Conservation (phyloP, 2,888 invertebrate genomes). For the Galerucella pusilla region DNA sequence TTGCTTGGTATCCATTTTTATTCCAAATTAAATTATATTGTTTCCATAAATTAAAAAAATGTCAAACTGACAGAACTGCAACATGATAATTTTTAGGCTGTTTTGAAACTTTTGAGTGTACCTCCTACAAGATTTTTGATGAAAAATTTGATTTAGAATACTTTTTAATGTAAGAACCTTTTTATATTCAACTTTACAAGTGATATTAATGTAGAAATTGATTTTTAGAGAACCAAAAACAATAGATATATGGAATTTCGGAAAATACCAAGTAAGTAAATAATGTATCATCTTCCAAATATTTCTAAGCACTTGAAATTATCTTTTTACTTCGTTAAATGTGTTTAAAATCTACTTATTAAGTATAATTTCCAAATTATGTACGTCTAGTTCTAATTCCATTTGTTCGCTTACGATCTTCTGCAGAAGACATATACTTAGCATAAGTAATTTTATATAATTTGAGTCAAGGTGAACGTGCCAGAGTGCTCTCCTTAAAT, state of each 20-base stretch:
- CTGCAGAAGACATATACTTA: slow-evolving; percentile 6
- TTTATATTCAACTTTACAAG: neutral
- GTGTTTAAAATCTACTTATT: too few relatives aligned
- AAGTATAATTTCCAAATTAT: too few relatives aligned
- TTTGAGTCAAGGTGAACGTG: slow-evolving; percentile 40
- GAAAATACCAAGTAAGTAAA: slow-evolving; percentile 9
- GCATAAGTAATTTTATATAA: slow-evolving; percentile 30
- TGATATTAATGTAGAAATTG: neutral
- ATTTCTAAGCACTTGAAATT: too few relatives aligned
- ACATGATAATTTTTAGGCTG: neutral
- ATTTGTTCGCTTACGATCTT: neutral
- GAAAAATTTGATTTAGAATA: neutral
- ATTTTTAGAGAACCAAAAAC: neutral
- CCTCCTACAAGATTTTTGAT: neutral
- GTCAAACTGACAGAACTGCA: neutral
- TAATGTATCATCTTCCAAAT: neutral
- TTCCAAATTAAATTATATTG: too few relatives aligned
- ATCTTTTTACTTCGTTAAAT: neutral
- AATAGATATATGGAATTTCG: slow-evolving; percentile 4
- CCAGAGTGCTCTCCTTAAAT: slow-evolving; percentile 24
- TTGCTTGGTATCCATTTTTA: too few relatives aligned
- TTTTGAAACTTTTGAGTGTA: slow-evolving; percentile 3
- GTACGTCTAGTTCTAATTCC: too few relatives aligned
- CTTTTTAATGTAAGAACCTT: neutral
- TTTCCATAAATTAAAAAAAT: neutral